Evolutionary conservation across 2,797 vertebrate genomes (phyloP).

Genomic region (Neopelma chrysocephalum): DNA sequence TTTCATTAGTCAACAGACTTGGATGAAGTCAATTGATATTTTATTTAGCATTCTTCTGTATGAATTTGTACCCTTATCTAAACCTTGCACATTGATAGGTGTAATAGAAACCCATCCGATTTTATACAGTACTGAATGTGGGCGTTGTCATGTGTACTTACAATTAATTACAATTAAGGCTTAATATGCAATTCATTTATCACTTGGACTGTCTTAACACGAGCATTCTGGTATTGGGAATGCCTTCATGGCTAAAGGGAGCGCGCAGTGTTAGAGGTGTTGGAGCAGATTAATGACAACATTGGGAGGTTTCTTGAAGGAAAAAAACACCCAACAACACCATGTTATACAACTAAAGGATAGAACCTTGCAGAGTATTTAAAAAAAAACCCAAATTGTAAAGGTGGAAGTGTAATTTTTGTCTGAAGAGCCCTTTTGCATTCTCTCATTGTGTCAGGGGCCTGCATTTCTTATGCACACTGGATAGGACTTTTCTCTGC

Average conservation of each 20-base stretch:
- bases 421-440: not conserved
- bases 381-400: fast-evolving
- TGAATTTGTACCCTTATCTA: conserved; percentile 67
- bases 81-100: conserved; percentile 58
- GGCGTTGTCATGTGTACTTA: not conserved
- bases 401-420: not conserved
- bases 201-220: not conserved
- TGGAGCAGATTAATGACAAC: not conserved
- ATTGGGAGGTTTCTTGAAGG: not conserved
- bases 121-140: conserved; percentile 16
- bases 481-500: not conserved
- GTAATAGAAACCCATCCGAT: conserved; percentile 17
- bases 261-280: not conserved
- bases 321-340: not conserved
- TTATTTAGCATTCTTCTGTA: conserved; percentile 11
- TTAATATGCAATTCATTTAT: conserved; percentile 44
- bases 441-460: not conserved
- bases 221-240: not conserved
- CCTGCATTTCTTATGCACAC: not conserved
- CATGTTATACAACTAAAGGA: not conserved
- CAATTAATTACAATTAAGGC: conserved; percentile 53
- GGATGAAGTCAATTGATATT: conserved; percentile 53
- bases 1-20: not conserved
- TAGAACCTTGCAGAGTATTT: not conserved
- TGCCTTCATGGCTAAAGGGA: not conserved